These are phyloP conservation scores for Pantherophis vulpinus DNA, from an alignment of 2,797 vertebrate genomes.

Conservation along the genomic window DNA sequence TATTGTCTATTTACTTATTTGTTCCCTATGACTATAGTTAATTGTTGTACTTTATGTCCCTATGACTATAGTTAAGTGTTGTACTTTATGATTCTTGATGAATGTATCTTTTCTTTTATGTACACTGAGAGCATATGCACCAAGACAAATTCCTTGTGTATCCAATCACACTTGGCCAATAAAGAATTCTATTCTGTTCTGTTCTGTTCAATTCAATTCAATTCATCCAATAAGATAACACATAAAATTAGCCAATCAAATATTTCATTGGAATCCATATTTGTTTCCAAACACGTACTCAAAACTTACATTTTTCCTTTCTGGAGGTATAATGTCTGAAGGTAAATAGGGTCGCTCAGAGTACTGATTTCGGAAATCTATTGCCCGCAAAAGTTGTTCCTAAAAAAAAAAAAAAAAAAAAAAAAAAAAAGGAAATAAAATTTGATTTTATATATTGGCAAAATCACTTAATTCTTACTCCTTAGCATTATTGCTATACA, in stretches of 20 bases:
- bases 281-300: neutral
- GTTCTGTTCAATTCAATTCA: too few species aligned
- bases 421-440: neutral
- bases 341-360: slow-evolving; percentile 81
- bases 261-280: rapidly evolving
- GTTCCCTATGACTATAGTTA: too few species aligned
- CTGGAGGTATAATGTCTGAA: slow-evolving; percentile 71
- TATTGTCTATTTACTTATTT: too few species aligned
- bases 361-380: slow-evolving; percentile 85
- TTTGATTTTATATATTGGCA: rapidly evolving
- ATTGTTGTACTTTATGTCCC: too few species aligned
- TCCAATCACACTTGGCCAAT: too few species aligned
- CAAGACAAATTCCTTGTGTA: too few species aligned
- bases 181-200: too few species aligned
- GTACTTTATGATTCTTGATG: too few species aligned
- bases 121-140: too few species aligned
- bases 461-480: rapidly evolving
- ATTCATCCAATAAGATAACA: neutral
- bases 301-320: slow-evolving; percentile 74
- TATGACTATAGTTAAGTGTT: too few species aligned
- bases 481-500: neutral
- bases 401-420: slow-evolving; percentile 42
- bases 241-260: neutral
- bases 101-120: too few species aligned
- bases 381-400: slow-evolving; percentile 74